Conservation (phyloP, 2,797 vertebrate species). For the Danionella dracula region DNA sequence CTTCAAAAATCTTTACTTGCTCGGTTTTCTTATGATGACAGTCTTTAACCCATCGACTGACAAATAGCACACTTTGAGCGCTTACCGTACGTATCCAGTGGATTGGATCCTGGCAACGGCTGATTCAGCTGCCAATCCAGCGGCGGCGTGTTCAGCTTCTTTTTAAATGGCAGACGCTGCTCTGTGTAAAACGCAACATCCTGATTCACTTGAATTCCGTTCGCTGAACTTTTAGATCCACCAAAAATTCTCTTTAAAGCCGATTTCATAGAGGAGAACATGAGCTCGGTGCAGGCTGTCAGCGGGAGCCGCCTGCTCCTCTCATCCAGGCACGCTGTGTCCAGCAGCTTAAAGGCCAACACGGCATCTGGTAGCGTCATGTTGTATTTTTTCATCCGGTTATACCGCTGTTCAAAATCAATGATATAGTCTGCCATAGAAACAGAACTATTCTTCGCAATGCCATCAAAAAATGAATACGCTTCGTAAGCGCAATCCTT, state of each 20-base stretch:
- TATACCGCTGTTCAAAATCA: no score
- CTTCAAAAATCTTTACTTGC: neutral
- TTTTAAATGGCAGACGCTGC: neutral
- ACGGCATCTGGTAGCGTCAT: slow-evolving; percentile 8
- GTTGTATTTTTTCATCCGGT: neutral
- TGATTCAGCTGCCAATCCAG: no score
- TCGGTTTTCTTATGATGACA: neutral
- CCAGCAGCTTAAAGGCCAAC: no score
- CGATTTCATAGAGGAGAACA: no score
- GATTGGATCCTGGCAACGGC: neutral
- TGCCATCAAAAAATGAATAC: neutral
- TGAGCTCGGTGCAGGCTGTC: neutral
- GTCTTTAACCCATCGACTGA: neutral
- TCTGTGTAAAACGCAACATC: neutral
- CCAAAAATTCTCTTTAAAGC: no score
- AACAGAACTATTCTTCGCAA: neutral
- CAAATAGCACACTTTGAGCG: neutral
- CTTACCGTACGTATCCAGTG: neutral
- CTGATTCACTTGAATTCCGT: neutral
- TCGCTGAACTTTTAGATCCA: neutral
- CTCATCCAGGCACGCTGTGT: no score
- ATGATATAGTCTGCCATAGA: neutral
- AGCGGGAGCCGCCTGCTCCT: neutral
- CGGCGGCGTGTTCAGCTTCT: neutral
- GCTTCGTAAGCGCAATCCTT: neutral